Base-by-base conservation (phyloP, 2,888 invertebrate species). In the Nasonovia ribisnigri region DNA sequence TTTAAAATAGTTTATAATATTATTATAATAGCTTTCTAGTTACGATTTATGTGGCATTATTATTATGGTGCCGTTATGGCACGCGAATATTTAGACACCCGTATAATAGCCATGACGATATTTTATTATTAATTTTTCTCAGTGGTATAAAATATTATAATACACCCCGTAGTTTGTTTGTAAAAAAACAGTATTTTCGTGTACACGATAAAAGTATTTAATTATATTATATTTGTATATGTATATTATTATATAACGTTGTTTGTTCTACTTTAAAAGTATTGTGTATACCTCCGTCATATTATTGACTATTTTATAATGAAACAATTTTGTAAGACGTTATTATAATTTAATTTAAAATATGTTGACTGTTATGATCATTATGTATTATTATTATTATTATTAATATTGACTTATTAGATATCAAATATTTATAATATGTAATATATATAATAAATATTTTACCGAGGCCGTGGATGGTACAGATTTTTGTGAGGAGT, bases 11-110 rank as follows among this genome's bases (percentile, higher is more conserved):
- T 36, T 11, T 29, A 16, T 20, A 6, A 3, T 20, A 36, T 77
- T 16, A n/a, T n/a, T n/a, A n/a, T n/a, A n/a, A n/a, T n/a, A 46
- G n/a, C 48, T 48, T 13, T 48, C 87, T 20, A 48, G 48, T 87
- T 87, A 48, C n/a, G 48, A 87, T 87, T 87, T 87, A 87, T 87
- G n/a, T 48, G 87, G 4, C 46, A 48, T 87, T 29, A 24, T 48
- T 87, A 48, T 87, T n/a, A 54, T 54, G 48, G 87, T 87, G 48
- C 87, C 87, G 13, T 16, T 46, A 26, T 87, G 87, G 48, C 16
- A 29, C 87, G 4, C 11, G 84, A 43, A 84, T 11, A 84, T 84
- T 43, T 26, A 84, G 84, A 26, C 84, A 84, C 43, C 29, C 84
- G 43, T 84, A 29, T 84, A 84, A 84, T 43, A 26, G 43, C 57